Base-by-base conservation (phyloP, 2,888 invertebrate genomes). In the Malthinus seriepunctatus region DNA sequence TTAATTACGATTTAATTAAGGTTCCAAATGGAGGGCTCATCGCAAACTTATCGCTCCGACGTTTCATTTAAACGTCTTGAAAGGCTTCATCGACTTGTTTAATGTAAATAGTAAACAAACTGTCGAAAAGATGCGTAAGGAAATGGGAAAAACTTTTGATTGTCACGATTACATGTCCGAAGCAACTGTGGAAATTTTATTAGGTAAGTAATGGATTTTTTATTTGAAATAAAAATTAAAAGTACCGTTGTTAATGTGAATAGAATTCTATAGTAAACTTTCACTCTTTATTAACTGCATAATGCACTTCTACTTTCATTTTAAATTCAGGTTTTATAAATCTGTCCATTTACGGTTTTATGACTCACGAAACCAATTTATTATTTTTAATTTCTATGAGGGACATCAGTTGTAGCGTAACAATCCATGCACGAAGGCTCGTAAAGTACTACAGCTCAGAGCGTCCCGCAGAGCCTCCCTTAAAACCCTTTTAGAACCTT, bases 1-100 rank as follows among this genome's bases (percentile, higher is more conserved):
- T 23, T 23, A 23, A 23, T 45, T 32, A 3, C 3, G n/a, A 10
- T 45, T 32, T 0, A 11, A 8, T 8, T 45, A 8, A 54, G 90
- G 90, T 73, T 87, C 87, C 69, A 92, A 91, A 84, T 93, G 93
- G 93, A 85, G 90, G 49, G 86, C 89, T 12, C 92, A 93, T 76
- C 86, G 93, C 68, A 92, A 92, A 81, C 80, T 93, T 67, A 93
- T 93, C 67, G 92, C 93, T 8, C 93, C 93, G 45, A 92, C 92
- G 64, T 93, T 93, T 87, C 92, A 92, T 74, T 82, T 92, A 78
- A 92, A 93, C 78, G 91, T 93, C 1, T 80, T 93, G 68, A 92
- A 92, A 82, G 90, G 90, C 69, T 93, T 93, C 81, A 90, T 93
- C 70, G 90, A 90, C 72, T 81, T 92, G 32, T 93, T 93, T 81